Percentiles rank a stretch among this genome's conserved stretches.
Evolutionary conservation across 2,888 invertebrate species (phyloP).

Genomic region (Trissolcus japonicus): DNA sequence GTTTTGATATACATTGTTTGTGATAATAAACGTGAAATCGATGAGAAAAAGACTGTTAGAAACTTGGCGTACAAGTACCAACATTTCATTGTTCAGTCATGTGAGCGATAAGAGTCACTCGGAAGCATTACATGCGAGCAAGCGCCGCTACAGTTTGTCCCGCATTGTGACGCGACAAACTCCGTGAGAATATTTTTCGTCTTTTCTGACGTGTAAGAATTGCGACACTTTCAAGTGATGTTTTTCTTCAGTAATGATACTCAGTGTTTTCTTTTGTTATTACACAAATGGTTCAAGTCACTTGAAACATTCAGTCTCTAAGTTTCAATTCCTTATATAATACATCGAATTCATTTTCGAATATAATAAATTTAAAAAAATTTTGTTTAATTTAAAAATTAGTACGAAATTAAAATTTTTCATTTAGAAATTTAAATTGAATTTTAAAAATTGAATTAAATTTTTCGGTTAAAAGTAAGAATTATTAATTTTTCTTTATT

Average conservation of each 20-base stretch:
- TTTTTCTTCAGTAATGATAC: conserved; percentile 16
- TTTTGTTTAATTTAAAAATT: too few relatives aligned
- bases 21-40: conserved; percentile 29
- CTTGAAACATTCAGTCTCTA: too few relatives aligned
- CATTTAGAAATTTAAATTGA: too few relatives aligned
- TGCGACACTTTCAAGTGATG: conserved; percentile 6
- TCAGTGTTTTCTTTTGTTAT: conserved; percentile 2
- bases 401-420: too few relatives aligned
- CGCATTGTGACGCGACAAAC: conserved; percentile 40
- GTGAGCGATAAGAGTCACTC: conserved; percentile 70
- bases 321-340: too few relatives aligned
- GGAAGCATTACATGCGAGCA: conserved; percentile 36
- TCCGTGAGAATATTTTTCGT: conserved; percentile 50
- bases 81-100: conserved; percentile 69
- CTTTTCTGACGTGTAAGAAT: conserved; percentile 30
- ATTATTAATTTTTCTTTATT: too few relatives aligned
- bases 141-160: conserved; percentile 47
- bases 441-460: too few relatives aligned
- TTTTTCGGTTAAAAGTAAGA: too few relatives aligned
- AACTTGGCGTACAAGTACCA: conserved; percentile 62
- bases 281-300: too few relatives aligned
- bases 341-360: too few relatives aligned
- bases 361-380: too few relatives aligned
- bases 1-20: conserved; percentile 9
- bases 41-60: conserved; percentile 31